Evolutionary conservation across 2,113 vertebrate species (phyloP).

Genomic region (Siphamia tubifer): DNA sequence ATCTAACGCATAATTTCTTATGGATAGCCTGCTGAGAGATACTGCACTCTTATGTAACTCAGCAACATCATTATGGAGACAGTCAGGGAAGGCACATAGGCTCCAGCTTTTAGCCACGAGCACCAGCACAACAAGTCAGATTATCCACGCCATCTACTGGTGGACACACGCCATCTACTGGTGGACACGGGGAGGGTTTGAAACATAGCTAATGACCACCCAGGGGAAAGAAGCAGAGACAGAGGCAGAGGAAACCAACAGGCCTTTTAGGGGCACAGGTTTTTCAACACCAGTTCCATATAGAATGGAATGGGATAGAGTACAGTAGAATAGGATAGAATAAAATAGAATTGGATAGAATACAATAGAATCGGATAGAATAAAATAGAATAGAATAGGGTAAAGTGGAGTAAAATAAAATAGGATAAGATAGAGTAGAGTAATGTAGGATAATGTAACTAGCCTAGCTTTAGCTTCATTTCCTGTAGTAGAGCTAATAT

Average conservation of each 20-base stretch:
- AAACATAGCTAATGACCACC: slow-evolving; percentile 64
- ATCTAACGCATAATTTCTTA: slow-evolving; percentile 71
- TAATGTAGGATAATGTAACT: too few relatives aligned
- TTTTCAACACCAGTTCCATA: slow-evolving; percentile 54
- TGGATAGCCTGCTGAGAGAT: slow-evolving; percentile 71
- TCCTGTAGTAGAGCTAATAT: too few relatives aligned
- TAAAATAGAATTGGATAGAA: too few relatives aligned
- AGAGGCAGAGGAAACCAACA: slow-evolving; percentile 39
- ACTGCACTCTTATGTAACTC: slow-evolving; percentile 80
- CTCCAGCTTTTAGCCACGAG: slow-evolving; percentile 38
- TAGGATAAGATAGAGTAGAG: too few relatives aligned
- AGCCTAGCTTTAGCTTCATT: too few relatives aligned
- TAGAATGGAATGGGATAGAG: too few relatives aligned
- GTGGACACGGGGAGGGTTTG: slow-evolving; percentile 45
- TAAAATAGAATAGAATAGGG: too few relatives aligned
- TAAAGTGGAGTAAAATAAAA: too few relatives aligned
- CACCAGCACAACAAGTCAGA: slow-evolving; percentile 53
- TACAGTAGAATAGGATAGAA: too few relatives aligned
- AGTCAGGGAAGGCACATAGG: slow-evolving; percentile 40
- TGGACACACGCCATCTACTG: slow-evolving; percentile 79
- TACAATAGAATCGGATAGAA: too few relatives aligned
- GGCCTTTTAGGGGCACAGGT: slow-evolving; percentile 38
- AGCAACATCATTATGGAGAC: slow-evolving; percentile 77
- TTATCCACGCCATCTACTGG: slow-evolving; percentile 81
- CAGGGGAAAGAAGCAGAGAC: slow-evolving; percentile 42